Evolutionary conservation across 2,888 invertebrate species (phyloP).

Genomic region (Agriopis aurantiaria): DNA sequence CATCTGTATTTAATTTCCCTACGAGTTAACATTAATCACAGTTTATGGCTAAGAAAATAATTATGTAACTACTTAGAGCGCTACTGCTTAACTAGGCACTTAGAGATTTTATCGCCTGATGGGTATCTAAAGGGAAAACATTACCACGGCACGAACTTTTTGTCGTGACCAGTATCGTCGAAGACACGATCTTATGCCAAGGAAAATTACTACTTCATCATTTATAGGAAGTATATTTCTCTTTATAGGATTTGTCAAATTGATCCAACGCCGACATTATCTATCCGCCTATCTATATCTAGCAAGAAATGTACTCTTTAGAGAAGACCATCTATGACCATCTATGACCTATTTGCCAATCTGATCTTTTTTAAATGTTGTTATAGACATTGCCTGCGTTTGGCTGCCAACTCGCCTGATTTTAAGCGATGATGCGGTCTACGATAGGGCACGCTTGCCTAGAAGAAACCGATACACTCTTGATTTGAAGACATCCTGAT

Average conservation of each 20-base stretch:
- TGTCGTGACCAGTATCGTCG: neutral
- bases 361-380: too few relatives aligned
- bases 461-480: too few relatives aligned
- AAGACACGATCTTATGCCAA: neutral
- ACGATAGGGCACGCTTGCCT: too few relatives aligned
- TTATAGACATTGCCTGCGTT: too few relatives aligned
- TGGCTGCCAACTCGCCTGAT: too few relatives aligned
- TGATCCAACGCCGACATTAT: neutral
- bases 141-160: neutral
- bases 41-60: conserved; percentile 22
- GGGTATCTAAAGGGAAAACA: conserved; percentile 1
- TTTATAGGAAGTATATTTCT: neutral
- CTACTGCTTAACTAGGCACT: conserved; percentile 9
- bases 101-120: conserved; percentile 13
- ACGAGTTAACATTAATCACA: conserved; percentile 11
- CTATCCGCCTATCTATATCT: too few relatives aligned
- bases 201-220: neutral
- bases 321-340: too few relatives aligned
- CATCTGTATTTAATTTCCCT: conserved; percentile 14
- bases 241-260: neutral
- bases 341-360: too few relatives aligned
- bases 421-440: too few relatives aligned
- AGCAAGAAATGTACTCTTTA: too few relatives aligned
- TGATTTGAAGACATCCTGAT: too few relatives aligned
- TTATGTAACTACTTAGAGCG: neutral